These are phyloP conservation scores for Enteromius fasciolatus DNA, from an alignment of 2,797 vertebrate genomes.

Conservation along the genomic window DNA sequence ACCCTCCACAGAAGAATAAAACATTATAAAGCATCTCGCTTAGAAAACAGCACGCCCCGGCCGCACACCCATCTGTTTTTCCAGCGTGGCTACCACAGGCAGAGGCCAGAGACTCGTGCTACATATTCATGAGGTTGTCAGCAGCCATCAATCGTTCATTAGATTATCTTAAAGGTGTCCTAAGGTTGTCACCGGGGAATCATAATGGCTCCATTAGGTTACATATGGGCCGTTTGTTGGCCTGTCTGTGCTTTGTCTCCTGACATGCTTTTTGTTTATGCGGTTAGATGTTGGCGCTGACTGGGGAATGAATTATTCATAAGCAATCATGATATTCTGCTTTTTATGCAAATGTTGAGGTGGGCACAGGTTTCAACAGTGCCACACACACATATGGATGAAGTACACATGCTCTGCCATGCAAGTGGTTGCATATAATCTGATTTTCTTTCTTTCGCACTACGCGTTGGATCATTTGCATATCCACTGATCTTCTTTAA, in stretches of 20 bases:
- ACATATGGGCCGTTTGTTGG: conserved; percentile 30
- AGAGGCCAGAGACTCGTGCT: conserved; percentile 13
- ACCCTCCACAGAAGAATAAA: conserved; percentile 24
- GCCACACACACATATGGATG: conserved; percentile 3
- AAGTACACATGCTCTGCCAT: background rate
- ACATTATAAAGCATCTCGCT: conserved; percentile 21
- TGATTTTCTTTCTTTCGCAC: background rate
- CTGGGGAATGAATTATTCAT: conserved; percentile 74
- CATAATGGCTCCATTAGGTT: conserved; percentile 35
- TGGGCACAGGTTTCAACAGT: conserved; percentile 63
- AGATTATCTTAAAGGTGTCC: conserved; percentile 44
- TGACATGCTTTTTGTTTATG: conserved; percentile 46
- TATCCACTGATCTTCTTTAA: background rate
- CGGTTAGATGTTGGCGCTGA: conserved; percentile 63
- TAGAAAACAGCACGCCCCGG: background rate
- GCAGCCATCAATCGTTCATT: conserved; percentile 24
- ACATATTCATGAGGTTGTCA: background rate
- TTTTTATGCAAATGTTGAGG: conserved; percentile 57
- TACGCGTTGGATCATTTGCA: conserved; percentile 6
- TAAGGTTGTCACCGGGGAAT: conserved; percentile 37
- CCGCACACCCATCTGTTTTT: conserved; percentile 12
- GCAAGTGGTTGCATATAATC: conserved; percentile 20
- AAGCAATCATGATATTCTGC: conserved; percentile 49
- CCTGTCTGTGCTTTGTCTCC: conserved; percentile 31
- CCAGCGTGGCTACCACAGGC: background rate